Evolutionary conservation across 2,888 invertebrate species (phyloP), one percentile per base, ranked within the genome.

Genomic region (Antheraea yamamai): DNA sequence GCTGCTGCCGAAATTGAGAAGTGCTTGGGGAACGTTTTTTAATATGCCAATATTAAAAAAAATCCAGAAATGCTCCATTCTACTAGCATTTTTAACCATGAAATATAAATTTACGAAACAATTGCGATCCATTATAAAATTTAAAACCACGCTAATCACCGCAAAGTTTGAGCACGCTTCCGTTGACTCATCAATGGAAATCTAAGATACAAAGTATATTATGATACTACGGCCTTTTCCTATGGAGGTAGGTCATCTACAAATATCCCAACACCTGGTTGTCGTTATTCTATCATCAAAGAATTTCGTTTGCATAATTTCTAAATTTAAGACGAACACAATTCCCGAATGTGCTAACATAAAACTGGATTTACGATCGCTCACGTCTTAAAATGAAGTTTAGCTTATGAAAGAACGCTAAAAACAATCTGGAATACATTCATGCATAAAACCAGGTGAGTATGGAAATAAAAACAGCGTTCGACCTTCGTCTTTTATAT

Each of bases 381-480:
- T 81, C 78, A 81, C 86, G 89, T 84, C 87, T 91, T 89, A 90
- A 90, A 91, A 88, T 84, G 80, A 85, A 89, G 87, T 88, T 91
- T 88, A 87, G 89, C 85, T 92, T 92, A 91, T 92, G 92, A 92
- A 91, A 89, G 89, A 92, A 89, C 89, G 81, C 83, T 89, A 81
- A 86, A 89, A 91, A 91, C 91, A 89, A 89, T 89, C 84, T 85
- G 85, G 87, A 90, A 89, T 87, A 85, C 84, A 87, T 89, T 84
- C 83, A 85, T 85, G 81, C 85, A 87, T 87, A 89, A 90, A 90
- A 88, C 89, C 91, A 91, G 91, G 92, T 92, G 92, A 88, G 89
- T 84, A 85, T 80, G 83, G 79, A 85, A 89, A 88, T 89, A 89
- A 90, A 92, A 92, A 88, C 85, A 83, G 81, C 78, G 78, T 82